These are phyloP conservation scores for Matsumyia berberina DNA, from an alignment of 2,888 invertebrate species.

Conservation along the genomic window DNA sequence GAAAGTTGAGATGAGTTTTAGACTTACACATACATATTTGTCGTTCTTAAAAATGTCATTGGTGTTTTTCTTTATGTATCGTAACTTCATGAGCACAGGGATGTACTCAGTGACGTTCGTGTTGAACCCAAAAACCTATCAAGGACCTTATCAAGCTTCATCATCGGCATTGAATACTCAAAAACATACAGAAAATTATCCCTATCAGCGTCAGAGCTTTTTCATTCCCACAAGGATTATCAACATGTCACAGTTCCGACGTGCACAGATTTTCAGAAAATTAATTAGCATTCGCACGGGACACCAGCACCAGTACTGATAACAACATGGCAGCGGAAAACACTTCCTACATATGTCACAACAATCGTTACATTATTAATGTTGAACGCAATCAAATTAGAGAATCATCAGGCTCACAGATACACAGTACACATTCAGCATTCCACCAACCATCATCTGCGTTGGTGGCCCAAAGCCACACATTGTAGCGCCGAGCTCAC, in stretches of 20 bases:
- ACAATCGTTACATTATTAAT: conserved; percentile 76
- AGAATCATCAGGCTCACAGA: conserved; percentile 49
- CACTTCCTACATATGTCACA: conserved; percentile 69
- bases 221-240: conserved; percentile 47
- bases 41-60: too few species aligned
- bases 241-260: conserved; percentile 40
- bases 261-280: conserved; percentile 52
- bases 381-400: conserved; percentile 67
- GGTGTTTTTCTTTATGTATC: too few species aligned
- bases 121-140: too few species aligned
- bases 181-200: background rate
- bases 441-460: conserved; percentile 46
- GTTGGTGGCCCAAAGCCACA: conserved; percentile 60
- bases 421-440: conserved; percentile 17
- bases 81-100: too few species aligned
- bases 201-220: conserved; percentile 28
- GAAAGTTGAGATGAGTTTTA: too few species aligned
- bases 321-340: conserved; percentile 22
- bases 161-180: too few species aligned
- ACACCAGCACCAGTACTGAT: conserved; percentile 15
- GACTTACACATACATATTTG: too few species aligned
- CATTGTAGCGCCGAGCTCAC: conserved; percentile 27
- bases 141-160: too few species aligned
- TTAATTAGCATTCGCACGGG: conserved; percentile 57
- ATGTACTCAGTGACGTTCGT: too few species aligned